Evolutionary conservation across 2,113 vertebrate genomes (phyloP).

Genomic region (Urocitellus parryii): DNA sequence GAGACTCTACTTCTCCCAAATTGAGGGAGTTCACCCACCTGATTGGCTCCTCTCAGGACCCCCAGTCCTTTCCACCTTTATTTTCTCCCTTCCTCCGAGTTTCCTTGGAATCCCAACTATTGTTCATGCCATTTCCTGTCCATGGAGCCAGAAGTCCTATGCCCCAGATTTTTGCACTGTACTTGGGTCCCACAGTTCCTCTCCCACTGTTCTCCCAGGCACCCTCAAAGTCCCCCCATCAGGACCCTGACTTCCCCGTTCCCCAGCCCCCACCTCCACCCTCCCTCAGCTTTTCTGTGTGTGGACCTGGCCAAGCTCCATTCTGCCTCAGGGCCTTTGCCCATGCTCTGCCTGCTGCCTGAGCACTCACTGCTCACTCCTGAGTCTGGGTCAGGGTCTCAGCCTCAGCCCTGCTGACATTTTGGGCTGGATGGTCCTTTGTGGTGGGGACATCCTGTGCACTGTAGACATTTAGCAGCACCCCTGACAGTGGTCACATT

Average conservation of each 20-base stretch:
- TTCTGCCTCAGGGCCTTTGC: background rate
- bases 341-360: background rate
- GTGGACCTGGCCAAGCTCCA: background rate
- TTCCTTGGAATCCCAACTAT: background rate
- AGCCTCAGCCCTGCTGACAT: rapidly evolving
- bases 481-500: background rate
- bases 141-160: rapidly evolving
- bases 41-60: background rate
- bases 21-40: background rate
- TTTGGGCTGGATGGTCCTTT: background rate
- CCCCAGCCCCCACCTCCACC: background rate
- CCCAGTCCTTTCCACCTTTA: rapidly evolving
- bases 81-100: constrained; percentile 17
- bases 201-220: too few species aligned
- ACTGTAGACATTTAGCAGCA: background rate
- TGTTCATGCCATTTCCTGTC: background rate
- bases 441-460: background rate
- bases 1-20: background rate
- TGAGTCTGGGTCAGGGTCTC: background rate
- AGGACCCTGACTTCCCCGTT: too few species aligned
- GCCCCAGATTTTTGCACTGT: background rate
- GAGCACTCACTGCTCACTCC: background rate
- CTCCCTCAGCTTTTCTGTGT: background rate
- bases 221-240: too few species aligned
- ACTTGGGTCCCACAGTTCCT: background rate